A percentile compares a stretch with the other conserved stretches of the same genome.
phyloP scores from a whole-genome alignment of 2,888 invertebrate genomes.

The Macaria notata region DNA sequence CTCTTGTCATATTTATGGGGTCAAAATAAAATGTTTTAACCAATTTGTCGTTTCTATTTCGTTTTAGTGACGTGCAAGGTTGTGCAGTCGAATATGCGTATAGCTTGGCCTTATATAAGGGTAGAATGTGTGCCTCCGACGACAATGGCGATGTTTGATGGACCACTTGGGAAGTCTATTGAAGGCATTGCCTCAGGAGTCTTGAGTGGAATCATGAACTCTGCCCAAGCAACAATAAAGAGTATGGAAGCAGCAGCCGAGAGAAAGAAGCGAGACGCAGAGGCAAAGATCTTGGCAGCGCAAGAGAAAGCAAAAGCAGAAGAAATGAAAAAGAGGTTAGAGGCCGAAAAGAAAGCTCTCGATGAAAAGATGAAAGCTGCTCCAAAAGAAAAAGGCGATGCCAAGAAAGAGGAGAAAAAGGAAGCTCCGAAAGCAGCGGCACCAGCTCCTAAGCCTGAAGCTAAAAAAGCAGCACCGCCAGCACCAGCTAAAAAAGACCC shows the following conservation, averaged over 20 bases:
- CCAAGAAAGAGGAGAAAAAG: neutral
- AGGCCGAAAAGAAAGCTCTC: slow-evolving; percentile 34
- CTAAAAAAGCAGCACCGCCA: slow-evolving; percentile 18
- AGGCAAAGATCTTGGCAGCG: slow-evolving; percentile 48
- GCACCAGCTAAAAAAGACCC: slow-evolving; percentile 14
- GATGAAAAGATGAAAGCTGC: slow-evolving; percentile 34
- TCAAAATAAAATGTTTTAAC: too few species aligned
- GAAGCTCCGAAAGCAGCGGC: slow-evolving; percentile 22
- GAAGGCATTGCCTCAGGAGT: slow-evolving; percentile 44
- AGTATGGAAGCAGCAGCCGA: slow-evolving; percentile 50
- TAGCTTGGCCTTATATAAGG: slow-evolving; percentile 66
- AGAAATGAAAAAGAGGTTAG: slow-evolving; percentile 42
- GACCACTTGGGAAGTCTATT: slow-evolving; percentile 48
- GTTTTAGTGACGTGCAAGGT: slow-evolving; percentile 54
- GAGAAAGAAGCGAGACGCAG: slow-evolving; percentile 40
- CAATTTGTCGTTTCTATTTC: slow-evolving; percentile 13
- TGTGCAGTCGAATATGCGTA: slow-evolving; percentile 41
- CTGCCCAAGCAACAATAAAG: slow-evolving; percentile 42
- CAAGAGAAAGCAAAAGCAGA: slow-evolving; percentile 48
- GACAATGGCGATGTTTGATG: slow-evolving; percentile 50
- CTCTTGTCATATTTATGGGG: too few species aligned
- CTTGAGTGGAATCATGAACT: slow-evolving; percentile 42
- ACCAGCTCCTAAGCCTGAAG: too few species aligned
- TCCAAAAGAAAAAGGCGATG: slow-evolving; percentile 8
- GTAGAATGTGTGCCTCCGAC: slow-evolving; percentile 67